Conservation (phyloP, 2,888 invertebrate species). For the Ophion costatus region DNA sequence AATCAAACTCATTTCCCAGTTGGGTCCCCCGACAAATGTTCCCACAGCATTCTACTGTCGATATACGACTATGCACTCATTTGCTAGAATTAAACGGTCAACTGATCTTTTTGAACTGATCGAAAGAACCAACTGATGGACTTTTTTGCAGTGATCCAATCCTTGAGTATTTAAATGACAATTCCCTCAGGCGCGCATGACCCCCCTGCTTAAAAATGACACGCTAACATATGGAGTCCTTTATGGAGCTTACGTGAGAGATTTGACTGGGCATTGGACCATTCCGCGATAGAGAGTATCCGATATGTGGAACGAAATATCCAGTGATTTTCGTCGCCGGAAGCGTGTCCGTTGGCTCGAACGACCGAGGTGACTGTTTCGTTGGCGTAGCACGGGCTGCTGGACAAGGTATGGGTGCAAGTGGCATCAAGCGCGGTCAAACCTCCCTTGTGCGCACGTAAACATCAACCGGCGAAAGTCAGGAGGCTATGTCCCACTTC, state of each 20-base stretch:
- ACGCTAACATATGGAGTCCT: slow-evolving; percentile 27
- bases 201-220: not conserved
- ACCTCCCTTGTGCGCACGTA: not conserved
- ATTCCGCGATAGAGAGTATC: not conserved
- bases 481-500: slow-evolving; percentile 5
- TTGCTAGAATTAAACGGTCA: too few species aligned
- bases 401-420: slow-evolving; percentile 4
- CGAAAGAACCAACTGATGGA: slow-evolving; percentile 40
- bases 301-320: slow-evolving; percentile 13
- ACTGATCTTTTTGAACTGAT: too few species aligned
- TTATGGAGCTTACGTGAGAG: slow-evolving; percentile 34
- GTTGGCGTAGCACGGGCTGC: not conserved
- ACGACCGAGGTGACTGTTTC: not conserved
- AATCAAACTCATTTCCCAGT: not conserved
- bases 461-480: not conserved
- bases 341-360: slow-evolving; percentile 12
- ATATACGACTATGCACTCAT: too few species aligned
- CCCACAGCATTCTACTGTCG: not conserved
- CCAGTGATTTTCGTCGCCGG: slow-evolving; percentile 44
- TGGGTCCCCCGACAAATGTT: not conserved
- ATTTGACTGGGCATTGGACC: not conserved
- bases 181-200: not conserved
- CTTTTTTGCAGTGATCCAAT: not conserved
- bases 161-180: slow-evolving; percentile 19
- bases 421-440: slow-evolving; percentile 4